These are phyloP conservation scores for Drosophila nigricruria DNA, from an alignment of 2,888 invertebrate genomes.

Conservation along the genomic window DNA sequence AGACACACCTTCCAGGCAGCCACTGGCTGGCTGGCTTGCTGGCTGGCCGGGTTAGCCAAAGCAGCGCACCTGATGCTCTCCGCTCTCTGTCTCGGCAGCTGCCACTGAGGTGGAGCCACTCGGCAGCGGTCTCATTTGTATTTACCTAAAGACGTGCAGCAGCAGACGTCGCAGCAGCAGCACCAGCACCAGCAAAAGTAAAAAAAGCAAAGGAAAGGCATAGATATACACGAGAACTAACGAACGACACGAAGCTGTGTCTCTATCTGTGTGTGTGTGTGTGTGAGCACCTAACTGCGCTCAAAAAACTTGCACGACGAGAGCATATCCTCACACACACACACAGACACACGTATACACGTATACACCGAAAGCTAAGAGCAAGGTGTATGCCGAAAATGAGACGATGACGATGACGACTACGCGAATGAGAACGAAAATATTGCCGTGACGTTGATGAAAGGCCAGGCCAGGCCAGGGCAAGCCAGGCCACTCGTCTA, in stretches of 20 bases:
- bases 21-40: conserved; percentile 50
- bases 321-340: conserved; percentile 40
- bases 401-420: conserved; percentile 55
- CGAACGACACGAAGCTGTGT: conserved; percentile 64
- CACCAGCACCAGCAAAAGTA: conserved; percentile 37
- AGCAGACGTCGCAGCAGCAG: conserved; percentile 35
- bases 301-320: conserved; percentile 56
- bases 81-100: conserved; percentile 39
- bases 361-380: conserved; percentile 24
- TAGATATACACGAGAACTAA: conserved; percentile 68
- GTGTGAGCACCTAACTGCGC: conserved; percentile 66
- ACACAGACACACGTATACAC: conserved; percentile 6
- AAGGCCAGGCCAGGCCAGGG: conserved; percentile 22
- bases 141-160: conserved; percentile 75
- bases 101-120: conserved; percentile 78
- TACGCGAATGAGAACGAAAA: conserved; percentile 47
- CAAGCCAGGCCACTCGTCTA: conserved; percentile 6
- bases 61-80: conserved; percentile 54
- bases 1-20: conserved; percentile 67
- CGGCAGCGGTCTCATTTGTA: conserved; percentile 80
- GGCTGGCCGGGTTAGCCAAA: conserved; percentile 58
- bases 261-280: conserved; percentile 6
- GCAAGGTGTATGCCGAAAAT: conserved; percentile 73
- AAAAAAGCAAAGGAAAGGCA: conserved; percentile 34
- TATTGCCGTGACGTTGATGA: conserved; percentile 72